phyloP scores from a whole-genome alignment of 2,113 vertebrate species.

The Myrmecophaga tridactyla region DNA sequence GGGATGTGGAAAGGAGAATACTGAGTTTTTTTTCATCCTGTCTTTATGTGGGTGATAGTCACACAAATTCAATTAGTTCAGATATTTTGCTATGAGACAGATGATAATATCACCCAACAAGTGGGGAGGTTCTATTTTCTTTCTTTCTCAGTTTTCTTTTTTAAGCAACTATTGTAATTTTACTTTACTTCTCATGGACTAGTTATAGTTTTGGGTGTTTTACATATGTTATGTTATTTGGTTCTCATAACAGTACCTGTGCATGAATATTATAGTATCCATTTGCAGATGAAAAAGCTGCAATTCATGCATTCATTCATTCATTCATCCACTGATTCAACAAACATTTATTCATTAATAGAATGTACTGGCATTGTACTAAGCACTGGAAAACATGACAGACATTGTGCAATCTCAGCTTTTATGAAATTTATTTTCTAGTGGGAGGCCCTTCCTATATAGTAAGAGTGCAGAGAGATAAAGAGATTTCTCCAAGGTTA shows the following conservation, averaged over 20 bases:
- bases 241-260: background rate
- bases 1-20: background rate
- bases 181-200: background rate
- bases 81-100: background rate
- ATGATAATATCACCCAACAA: background rate
- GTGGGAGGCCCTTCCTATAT: background rate
- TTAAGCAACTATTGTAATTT: background rate
- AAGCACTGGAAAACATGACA: rapidly evolving
- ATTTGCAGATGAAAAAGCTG: background rate
- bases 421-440: background rate
- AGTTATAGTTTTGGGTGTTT: background rate
- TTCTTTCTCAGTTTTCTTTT: background rate
- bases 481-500: background rate
- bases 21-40: background rate
- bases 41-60: background rate
- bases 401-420: background rate
- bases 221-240: background rate
- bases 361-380: background rate
- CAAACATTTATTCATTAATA: background rate
- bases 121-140: background rate
- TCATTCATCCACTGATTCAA: background rate
- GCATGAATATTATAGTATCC: background rate
- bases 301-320: background rate
- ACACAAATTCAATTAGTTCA: background rate
- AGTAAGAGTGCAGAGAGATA: background rate